Evolutionary conservation across 2,113 vertebrate genomes (phyloP), one percentile per base, ranked within the genome.

Genomic region (Numenius arquata): DNA sequence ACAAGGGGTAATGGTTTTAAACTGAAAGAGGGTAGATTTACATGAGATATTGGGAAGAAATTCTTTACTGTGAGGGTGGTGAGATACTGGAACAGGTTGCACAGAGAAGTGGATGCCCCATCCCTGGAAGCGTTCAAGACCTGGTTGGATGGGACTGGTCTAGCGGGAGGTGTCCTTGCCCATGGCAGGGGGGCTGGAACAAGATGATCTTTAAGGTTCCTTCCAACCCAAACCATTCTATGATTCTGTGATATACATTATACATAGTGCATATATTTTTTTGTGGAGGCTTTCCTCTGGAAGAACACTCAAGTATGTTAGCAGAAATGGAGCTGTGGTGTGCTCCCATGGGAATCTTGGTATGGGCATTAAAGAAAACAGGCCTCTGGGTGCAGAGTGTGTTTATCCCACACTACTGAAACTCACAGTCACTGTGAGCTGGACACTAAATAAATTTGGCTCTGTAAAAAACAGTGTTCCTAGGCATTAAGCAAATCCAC

Each of bases 331-430:
- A 73, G 26, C 32, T 70, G 15, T 73, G 32, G 11, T 48, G 9
- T 77, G 7, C 10, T 76, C 12, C 15, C 30, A 23, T 20, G 22
- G 23, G 40, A 70, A 26, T 80, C 61, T 22, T 40, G 11, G 7
- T 40, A 29, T 17, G 22, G 41, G 36, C 9, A 22, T 29, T 45
- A 45, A 78, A 72, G 52, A 61, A 90, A 76, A 85, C 9, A 38
- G 25, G 12, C 6, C 38, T 0, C 0, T 72, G 62, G 14, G 5
- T 67, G 19, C 22, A 32, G 25, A 26, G 1, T 53, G 8, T n/a
- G 6, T 66, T 89, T 71, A 45, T 38, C 55, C 20, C 32, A 56
- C 15, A 4, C 21, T 83, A 9, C 21, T 56, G 20, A 65, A 79
- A 61, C 23, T 68, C 29, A 29, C 30, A 56, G 34, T 63, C 52